These are phyloP conservation scores for Vimba vimba DNA, from an alignment of 2,113 vertebrate species.

Conservation along the genomic window DNA sequence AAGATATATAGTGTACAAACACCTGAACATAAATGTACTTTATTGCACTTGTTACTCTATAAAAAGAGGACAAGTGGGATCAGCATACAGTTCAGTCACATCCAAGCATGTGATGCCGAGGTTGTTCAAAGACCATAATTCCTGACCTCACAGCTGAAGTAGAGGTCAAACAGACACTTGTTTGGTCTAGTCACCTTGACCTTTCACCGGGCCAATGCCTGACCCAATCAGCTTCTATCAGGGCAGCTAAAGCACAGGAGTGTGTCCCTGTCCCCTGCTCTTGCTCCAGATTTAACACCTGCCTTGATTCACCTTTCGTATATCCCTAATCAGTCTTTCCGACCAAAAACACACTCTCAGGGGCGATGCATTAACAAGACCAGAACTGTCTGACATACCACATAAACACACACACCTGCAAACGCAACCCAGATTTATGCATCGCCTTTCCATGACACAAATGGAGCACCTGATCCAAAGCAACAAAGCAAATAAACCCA, in stretches of 20 bases:
- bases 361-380: slow-evolving; percentile 35
- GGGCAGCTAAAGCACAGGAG: slow-evolving; percentile 19
- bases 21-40: background rate
- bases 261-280: background rate
- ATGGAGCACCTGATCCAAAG: slow-evolving; percentile 45
- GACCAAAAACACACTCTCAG: slow-evolving; percentile 20
- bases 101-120: background rate
- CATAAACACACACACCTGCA: slow-evolving; percentile 45
- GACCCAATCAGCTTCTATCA: background rate
- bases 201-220: background rate
- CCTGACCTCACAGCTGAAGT: slow-evolving; percentile 3
- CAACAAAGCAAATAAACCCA: slow-evolving; percentile 37
- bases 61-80: background rate
- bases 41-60: background rate
- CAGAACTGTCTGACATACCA: slow-evolving; percentile 33
- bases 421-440: slow-evolving; percentile 39
- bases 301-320: slow-evolving; percentile 10
- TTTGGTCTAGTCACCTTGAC: slow-evolving; percentile 28
- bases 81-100: background rate
- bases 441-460: slow-evolving; percentile 21
- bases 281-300: slow-evolving; percentile 42
- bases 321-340: slow-evolving; percentile 31
- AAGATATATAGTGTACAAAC: background rate
- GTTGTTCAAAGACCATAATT: background rate
- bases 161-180: background rate